A percentile compares a stretch with the other conserved stretches of the same genome.
Evolutionary conservation across 2,888 invertebrate genomes (phyloP).

Genomic region (Resseliella maxima): DNA sequence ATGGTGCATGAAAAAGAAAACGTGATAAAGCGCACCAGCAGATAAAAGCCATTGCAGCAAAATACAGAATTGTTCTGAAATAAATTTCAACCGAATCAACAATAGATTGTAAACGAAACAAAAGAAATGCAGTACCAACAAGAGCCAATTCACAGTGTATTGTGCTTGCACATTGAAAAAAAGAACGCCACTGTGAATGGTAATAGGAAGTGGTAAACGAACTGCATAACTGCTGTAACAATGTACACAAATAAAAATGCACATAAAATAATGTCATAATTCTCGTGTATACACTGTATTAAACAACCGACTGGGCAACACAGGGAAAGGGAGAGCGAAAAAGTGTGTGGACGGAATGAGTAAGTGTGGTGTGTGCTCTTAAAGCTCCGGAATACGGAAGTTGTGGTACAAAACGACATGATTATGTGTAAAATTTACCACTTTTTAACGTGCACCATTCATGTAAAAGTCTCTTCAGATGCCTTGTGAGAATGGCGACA

Average conservation of each 20-base stretch:
- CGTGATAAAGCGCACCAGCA: not conserved
- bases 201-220: conserved; percentile 36
- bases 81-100: conserved; percentile 36
- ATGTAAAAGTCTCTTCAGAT: not conserved
- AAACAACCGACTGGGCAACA: not conserved
- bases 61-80: not conserved
- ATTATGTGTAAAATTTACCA: conserved; percentile 54
- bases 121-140: not conserved
- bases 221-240: conserved; percentile 45
- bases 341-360: not conserved
- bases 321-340: not conserved
- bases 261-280: conserved; percentile 51
- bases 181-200: not conserved
- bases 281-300: not conserved
- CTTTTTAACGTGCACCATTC: conserved; percentile 14
- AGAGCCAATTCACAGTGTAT: not conserved
- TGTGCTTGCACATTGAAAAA: not conserved
- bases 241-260: conserved; percentile 49
- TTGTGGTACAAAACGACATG: conserved; percentile 16
- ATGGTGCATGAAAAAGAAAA: conserved; percentile 37
- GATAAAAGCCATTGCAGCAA: conserved; percentile 44
- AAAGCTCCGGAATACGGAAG: conserved; percentile 41
- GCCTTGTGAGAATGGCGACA: conserved; percentile 2
- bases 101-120: conserved; percentile 12
- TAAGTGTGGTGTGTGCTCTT: not conserved